Percentiles rank a stretch among this genome's conserved stretches.
Evolutionary conservation across 2,797 vertebrate genomes (phyloP).

Genomic region (Gymnothorax reevesii): DNA sequence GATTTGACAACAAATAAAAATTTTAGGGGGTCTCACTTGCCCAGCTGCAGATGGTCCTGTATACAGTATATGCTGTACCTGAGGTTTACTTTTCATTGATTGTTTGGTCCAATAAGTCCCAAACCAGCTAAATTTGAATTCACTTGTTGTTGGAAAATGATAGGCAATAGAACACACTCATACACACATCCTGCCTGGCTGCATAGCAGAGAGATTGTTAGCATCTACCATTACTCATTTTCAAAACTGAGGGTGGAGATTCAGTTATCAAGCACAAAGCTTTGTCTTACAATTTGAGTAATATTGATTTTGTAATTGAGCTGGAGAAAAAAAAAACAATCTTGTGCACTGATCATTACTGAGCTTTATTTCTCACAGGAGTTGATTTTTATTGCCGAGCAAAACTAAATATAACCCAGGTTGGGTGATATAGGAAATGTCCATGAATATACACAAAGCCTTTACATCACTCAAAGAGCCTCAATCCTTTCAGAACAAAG

Average conservation of each 20-base stretch:
- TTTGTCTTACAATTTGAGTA: neutral
- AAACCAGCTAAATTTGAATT: too few relatives aligned
- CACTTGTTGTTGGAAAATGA: too few relatives aligned
- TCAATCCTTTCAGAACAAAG: neutral
- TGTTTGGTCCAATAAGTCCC: too few relatives aligned
- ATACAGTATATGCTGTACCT: too few relatives aligned
- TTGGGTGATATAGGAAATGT: neutral
- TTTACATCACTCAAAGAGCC: neutral
- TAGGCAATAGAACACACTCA: neutral
- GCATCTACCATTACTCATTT: neutral
- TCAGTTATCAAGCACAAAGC: neutral
- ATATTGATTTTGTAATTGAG: slow-evolving; percentile 1
- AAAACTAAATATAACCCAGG: neutral
- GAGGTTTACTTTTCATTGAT: too few relatives aligned
- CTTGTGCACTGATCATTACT: neutral
- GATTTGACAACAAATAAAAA: too few relatives aligned
- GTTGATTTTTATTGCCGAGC: neutral
- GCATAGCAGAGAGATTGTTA: neutral
- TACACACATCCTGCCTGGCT: neutral
- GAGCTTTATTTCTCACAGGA: neutral
- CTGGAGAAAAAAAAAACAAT: neutral
- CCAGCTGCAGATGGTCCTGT: too few relatives aligned
- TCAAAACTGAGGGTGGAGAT: neutral
- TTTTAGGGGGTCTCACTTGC: too few relatives aligned
- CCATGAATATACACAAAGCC: neutral